Base-by-base conservation (phyloP, 2,888 invertebrate species). In the Caenorhabditis sp. region DNA sequence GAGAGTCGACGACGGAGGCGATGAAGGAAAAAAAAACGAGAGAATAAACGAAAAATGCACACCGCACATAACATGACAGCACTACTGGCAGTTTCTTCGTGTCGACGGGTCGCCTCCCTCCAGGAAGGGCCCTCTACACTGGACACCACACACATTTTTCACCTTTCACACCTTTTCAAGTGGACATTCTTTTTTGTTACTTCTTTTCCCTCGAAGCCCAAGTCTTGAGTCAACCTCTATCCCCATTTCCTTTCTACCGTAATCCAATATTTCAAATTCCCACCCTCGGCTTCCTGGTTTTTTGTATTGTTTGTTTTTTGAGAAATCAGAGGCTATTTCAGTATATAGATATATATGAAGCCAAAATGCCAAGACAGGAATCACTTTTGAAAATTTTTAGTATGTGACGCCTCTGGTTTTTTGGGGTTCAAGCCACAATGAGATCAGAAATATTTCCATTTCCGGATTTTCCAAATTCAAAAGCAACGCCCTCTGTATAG, bases 41-140 rank as follows among this genome's bases (percentile, higher is more conserved):
- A 77, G 69, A 77, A 77, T 77, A 77, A 77, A 77, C 77, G 77
- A 77, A 77, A 68, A 77, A 77, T 77, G 77, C 77, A 77, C 77
- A 77, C 69, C 77, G 77, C 77, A 77, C 77, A 77, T 77, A 77
- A 77, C 77, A 77, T 77, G 77, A 77, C 77, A 77, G 69, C 76
- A 69, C 68, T 38, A 10, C 38, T 76, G 68, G 68, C 68, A 68
- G 68, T 76, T 76, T 69, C 68, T 54, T 54, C 63, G 54, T 70
- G 77, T 77, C 70, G 77, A 77, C 77, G 77, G 69, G 75, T 59
- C 64, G 31, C 49, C 72, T 61, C 59, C n/a, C 61, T 59, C 68
- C 28, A 28, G 74, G 74, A 74, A 68, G 59, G 64, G 77, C 63
- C 69, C 28, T 35, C 54, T 56, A 47, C 22, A 54, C 47, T 59